Evolutionary conservation across 1,140 invertebrate species (phyloP).

Genomic region (Drosophila burlai): DNA sequence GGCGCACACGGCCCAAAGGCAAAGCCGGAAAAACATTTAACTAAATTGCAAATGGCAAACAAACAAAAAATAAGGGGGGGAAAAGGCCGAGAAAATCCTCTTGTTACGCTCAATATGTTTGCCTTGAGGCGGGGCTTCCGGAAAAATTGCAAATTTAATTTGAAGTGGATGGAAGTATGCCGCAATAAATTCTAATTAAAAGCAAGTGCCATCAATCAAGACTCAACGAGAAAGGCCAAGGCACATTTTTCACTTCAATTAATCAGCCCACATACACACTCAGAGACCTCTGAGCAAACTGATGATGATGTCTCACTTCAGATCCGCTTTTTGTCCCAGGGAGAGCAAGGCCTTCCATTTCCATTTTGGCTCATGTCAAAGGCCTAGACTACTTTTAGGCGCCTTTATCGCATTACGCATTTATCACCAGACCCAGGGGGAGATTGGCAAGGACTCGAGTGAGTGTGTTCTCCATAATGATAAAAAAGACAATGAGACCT

Average conservation of each 20-base stretch:
- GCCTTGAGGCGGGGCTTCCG: conserved; percentile 21
- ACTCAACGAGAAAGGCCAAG: conserved; percentile 28
- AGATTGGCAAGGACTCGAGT: conserved; percentile 8
- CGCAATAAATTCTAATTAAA: conserved; percentile 74
- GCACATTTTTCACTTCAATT: conserved; percentile 71
- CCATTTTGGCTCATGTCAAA: conserved; percentile 46
- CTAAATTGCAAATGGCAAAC: conserved; percentile 56
- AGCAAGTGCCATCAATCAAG: conserved; percentile 71
- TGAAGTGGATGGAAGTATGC: conserved; percentile 50
- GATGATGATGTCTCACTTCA: conserved; percentile 58
- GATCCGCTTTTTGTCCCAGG: conserved; percentile 24
- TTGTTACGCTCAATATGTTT: conserved; percentile 52
- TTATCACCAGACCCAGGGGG: conserved; percentile 25
- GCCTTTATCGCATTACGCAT: conserved; percentile 64
- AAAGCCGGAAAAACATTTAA: conserved; percentile 62
- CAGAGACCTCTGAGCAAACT: conserved; percentile 10
- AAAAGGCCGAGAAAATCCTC: conserved; percentile 13
- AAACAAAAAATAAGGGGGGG: conserved; percentile 1
- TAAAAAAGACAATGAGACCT: conserved; percentile 57
- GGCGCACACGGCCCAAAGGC: conserved; percentile 40
- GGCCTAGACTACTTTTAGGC: conserved; percentile 61
- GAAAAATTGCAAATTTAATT: conserved; percentile 58
- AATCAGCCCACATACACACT: conserved; percentile 46
- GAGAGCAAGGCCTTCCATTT: not conserved
- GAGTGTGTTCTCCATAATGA: conserved; percentile 23